These are phyloP conservation scores for Danio kyathit DNA, from an alignment of 2,797 vertebrate species.

Conservation along the genomic window DNA sequence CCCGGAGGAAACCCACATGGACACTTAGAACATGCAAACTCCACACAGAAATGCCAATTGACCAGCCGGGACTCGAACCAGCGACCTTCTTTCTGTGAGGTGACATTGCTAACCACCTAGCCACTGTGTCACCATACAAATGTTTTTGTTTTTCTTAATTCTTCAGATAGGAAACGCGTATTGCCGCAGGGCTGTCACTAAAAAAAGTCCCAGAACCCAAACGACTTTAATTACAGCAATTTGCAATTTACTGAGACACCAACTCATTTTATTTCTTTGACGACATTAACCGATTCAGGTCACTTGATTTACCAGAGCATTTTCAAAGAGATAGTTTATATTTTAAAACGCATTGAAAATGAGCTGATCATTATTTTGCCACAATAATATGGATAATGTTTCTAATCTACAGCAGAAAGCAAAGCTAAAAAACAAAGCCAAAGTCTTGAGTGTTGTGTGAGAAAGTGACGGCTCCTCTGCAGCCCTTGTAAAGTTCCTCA, in stretches of 20 bases:
- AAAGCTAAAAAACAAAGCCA: background rate
- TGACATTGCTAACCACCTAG: too few relatives aligned
- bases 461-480: background rate
- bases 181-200: background rate
- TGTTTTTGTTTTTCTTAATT: too few relatives aligned
- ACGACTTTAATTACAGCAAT: background rate
- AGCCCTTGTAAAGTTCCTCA: conserved; percentile 59
- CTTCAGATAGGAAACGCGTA: background rate
- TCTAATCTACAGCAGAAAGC: background rate
- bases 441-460: background rate
- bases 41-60: too few relatives aligned
- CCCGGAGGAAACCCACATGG: too few relatives aligned
- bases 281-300: background rate
- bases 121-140: too few relatives aligned
- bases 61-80: too few relatives aligned
- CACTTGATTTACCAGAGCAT: background rate
- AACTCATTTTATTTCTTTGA: conserved; percentile 1
- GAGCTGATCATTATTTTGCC: background rate
- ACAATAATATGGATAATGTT: background rate
- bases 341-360: background rate
- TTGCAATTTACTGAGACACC: conserved; percentile 17
- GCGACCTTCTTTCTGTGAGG: too few relatives aligned
- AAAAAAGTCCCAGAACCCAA: background rate
- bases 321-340: background rate
- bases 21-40: too few relatives aligned